Base-by-base conservation (phyloP, 2,113 vertebrate genomes). In the Tyrannus savana region DNA sequence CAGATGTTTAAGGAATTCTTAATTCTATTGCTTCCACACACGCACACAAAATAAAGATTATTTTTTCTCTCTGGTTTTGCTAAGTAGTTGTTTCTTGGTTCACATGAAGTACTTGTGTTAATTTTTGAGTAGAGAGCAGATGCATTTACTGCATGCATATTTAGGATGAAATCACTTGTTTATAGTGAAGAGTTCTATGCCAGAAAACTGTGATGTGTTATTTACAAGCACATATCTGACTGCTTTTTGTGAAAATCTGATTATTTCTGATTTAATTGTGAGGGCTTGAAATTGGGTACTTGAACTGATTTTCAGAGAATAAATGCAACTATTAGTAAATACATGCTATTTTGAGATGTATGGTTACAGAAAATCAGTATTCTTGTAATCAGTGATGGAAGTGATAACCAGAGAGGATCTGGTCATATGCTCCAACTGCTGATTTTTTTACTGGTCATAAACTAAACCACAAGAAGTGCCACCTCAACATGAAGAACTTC, bases 181-280 rank as follows among this genome's bases (percentile, higher is more conserved):
- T 66, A n/a, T 44, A 68, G 22, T 55, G 16, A 73, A 30, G 28
- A 83, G 21, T 42, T 79, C 19, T 87, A 19, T 66, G 67, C 94
- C 84, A 84, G 94, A 94, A 94, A 96, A 96, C 93, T 88, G 55
- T 66, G 96, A 96, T 94, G 92, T 92, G 7, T 63, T 96, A 22
- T 91, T 97, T 97, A 94, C 97, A 97, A 97, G 92, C 87, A 97
- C 86, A 94, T 94, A 94, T 91, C 93, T 96, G 89, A 96, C 71
- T 80, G n/a, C 47, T 95, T 84, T 87, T 53, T 97, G 85, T 93
- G 63, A 44, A 96, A 98, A 94, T 67, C 59, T 83, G 89, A 52
- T 24, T 96, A 50, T 94, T 93, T 87, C 93, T 95, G 82, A 95
- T 81, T 97, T 93, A 49, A 6, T 69, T 87, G 25, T 66, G 27